A percentile compares a stretch with the other conserved stretches of the same genome.
Conservation (phyloP, 2,797 vertebrate genomes). For the Gallinago nigripennis region DNA sequence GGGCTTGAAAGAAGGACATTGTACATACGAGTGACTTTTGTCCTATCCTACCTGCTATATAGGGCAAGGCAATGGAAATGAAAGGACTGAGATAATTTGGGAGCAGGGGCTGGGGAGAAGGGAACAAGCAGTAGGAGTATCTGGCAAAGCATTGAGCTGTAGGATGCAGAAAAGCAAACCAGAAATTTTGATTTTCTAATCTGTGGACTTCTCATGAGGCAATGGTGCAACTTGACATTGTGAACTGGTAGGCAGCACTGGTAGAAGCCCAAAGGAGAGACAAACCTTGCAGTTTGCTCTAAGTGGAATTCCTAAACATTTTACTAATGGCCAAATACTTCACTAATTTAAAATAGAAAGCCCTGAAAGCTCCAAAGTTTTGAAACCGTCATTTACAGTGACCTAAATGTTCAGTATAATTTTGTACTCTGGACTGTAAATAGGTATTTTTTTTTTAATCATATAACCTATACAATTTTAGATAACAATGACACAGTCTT, state of each 20-base stretch:
- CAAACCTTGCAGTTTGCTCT: not conserved
- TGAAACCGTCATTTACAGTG: not conserved
- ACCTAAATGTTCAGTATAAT: not conserved
- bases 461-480: not conserved
- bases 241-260: not conserved
- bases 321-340: not conserved
- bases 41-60: not conserved
- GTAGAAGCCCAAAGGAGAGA: not conserved
- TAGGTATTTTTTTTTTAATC: not conserved
- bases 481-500: not conserved
- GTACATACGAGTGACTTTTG: not conserved
- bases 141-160: not conserved
- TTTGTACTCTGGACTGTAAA: slow-evolving; percentile 3
- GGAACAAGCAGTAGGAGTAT: not conserved
- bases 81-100: not conserved
- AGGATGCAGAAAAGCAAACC: not conserved
- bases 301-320: not conserved
- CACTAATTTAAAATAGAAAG: not conserved
- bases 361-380: not conserved
- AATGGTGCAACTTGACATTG: not conserved
- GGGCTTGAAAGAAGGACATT: not conserved
- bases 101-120: not conserved
- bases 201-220: not conserved
- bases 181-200: not conserved
- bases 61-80: not conserved